Conservation (phyloP, 2,113 vertebrate species). For the Strix uralensis region DNA sequence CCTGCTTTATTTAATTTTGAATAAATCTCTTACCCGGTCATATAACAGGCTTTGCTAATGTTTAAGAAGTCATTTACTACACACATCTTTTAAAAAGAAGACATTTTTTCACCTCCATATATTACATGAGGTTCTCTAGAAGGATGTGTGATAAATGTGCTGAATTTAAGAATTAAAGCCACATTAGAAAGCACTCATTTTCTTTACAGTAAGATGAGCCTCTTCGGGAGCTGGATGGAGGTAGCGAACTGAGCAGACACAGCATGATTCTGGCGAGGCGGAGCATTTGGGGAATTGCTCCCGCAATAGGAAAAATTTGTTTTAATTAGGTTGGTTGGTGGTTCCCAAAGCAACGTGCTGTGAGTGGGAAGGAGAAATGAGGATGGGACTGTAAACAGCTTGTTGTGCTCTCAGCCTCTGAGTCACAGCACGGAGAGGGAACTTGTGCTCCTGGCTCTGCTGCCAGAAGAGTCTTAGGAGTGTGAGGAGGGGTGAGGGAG, state of each 20-base stretch:
- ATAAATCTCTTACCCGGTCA: background rate
- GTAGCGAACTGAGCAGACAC: conserved; percentile 25
- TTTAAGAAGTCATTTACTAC: background rate
- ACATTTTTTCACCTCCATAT: background rate
- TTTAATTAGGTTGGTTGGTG: conserved; percentile 73
- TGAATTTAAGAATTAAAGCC: conserved; percentile 43
- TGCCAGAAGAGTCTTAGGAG: background rate
- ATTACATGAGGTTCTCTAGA: background rate
- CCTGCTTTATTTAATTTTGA: background rate
- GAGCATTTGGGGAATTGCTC: conserved; percentile 57
- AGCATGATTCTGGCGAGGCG: conserved; percentile 18
- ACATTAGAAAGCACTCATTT: conserved; percentile 15
- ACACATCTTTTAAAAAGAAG: background rate
- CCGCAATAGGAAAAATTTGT: conserved; percentile 60
- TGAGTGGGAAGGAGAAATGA: conserved; percentile 40
- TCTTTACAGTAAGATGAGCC: conserved; percentile 38
- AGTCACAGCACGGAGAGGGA: background rate
- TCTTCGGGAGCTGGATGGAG: conserved; percentile 31
- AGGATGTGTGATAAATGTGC: background rate
- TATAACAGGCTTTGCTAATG: background rate
- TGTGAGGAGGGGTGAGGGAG: background rate
- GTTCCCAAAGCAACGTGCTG: conserved; percentile 65
- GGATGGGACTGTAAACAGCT: conserved; percentile 24
- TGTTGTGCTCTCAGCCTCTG: conserved; percentile 25
- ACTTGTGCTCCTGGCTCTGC: background rate